Conservation (phyloP, 1,140 invertebrate species). For the Colletes latitarsis region DNA sequence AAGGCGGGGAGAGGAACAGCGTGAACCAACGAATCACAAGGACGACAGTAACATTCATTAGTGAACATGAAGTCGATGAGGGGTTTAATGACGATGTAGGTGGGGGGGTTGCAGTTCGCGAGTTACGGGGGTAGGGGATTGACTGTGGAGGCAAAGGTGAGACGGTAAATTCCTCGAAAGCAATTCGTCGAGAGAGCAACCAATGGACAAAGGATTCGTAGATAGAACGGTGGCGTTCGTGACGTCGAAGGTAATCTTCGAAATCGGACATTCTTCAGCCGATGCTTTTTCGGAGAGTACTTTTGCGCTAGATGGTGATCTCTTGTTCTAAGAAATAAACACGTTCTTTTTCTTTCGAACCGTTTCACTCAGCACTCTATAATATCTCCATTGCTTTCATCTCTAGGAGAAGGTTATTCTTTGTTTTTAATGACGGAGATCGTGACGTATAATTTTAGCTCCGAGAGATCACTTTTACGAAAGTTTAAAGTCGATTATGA, state of each 20-base stretch:
- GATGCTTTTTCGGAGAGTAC: not conserved
- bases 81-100: constrained; percentile 49
- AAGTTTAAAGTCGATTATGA: no score
- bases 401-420: no score
- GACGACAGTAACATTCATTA: constrained; percentile 58
- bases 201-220: constrained; percentile 23
- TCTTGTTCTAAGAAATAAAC: no score
- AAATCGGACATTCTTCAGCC: not conserved
- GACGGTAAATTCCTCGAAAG: constrained; percentile 24
- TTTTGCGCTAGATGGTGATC: not conserved
- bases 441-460: no score
- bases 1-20: not conserved
- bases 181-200: constrained; percentile 34
- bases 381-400: no score
- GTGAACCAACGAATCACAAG: constrained; percentile 48
- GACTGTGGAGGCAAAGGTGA: constrained; percentile 27
- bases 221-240: not conserved
- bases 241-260: not conserved
- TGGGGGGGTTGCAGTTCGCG: constrained; percentile 13
- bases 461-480: no score
- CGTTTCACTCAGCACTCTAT: no score
- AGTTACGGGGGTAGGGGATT: constrained; percentile 14
- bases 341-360: no score
- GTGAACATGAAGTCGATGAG: constrained; percentile 59
- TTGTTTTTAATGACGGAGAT: no score